These are phyloP conservation scores for Mus minutoides DNA, from an alignment of 2,797 vertebrate species.

Conservation along the genomic window DNA sequence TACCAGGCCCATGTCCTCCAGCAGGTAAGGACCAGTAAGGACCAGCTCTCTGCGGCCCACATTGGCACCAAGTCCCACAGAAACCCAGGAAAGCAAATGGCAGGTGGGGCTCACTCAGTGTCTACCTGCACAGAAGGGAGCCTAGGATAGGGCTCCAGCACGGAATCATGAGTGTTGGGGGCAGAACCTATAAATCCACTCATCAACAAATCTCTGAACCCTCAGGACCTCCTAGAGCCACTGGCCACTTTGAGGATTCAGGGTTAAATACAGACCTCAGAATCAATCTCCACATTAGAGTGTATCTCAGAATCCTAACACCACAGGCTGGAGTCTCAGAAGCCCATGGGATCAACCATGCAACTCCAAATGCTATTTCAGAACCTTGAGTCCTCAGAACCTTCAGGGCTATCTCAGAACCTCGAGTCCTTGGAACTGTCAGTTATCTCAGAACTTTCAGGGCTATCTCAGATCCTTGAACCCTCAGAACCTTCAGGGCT, in stretches of 20 bases:
- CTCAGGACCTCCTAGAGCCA: neutral
- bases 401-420: neutral
- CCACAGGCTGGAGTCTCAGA: neutral
- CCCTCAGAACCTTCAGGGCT: neutral
- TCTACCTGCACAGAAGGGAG: neutral
- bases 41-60: neutral
- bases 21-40: neutral
- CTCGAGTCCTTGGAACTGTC: neutral
- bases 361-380: neutral
- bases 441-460: neutral
- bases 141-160: neutral
- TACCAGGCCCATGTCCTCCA: neutral
- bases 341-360: neutral
- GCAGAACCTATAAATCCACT: neutral
- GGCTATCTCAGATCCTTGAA: neutral
- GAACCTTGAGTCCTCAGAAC: neutral
- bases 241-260: neutral
- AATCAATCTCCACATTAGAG: neutral
- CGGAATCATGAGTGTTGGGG: neutral
- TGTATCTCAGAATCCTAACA: neutral
- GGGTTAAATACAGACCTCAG: neutral
- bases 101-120: fast-evolving
- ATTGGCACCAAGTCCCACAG: neutral
- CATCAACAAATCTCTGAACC: neutral
- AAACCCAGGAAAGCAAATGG: neutral